A percentile compares a stretch with the other conserved stretches of the same genome.
phyloP scores from a whole-genome alignment of 2,888 invertebrate genomes.

The Bellardia pandia region DNA sequence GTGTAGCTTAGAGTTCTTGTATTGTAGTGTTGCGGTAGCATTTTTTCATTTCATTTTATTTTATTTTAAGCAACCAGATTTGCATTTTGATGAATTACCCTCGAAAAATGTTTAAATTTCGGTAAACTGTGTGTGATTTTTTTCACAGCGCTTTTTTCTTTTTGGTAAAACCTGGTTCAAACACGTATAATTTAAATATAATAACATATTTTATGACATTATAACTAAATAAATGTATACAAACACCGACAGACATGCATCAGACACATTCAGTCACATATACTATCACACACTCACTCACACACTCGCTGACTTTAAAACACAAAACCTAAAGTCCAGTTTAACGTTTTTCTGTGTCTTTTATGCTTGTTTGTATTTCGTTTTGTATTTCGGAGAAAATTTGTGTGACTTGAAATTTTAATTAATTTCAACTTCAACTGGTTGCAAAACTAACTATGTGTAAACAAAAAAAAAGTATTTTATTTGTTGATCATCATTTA shows the following conservation, averaged over 20 bases:
- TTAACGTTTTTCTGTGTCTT: slow-evolving; percentile 16
- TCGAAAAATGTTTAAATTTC: slow-evolving; percentile 62
- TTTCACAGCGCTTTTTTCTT: slow-evolving; percentile 59
- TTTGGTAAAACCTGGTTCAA: slow-evolving; percentile 48
- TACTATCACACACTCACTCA: background rate
- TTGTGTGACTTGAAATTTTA: slow-evolving; percentile 82
- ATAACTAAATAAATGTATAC: slow-evolving; percentile 28
- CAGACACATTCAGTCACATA: background rate
- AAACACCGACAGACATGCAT: slow-evolving; percentile 21
- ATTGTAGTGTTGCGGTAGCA: slow-evolving; percentile 28
- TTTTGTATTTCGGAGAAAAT: slow-evolving; percentile 66
- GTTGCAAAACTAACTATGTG: slow-evolving; percentile 1
- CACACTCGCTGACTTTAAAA: background rate
- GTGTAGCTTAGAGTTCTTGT: background rate
- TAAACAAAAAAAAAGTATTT: background rate
- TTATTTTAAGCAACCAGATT: slow-evolving; percentile 77
- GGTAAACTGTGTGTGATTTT: slow-evolving; percentile 62
- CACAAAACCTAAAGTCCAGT: slow-evolving; percentile 58
- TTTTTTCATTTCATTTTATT: slow-evolving; percentile 53
- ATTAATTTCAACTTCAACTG: slow-evolving; percentile 73
- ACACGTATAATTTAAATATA: slow-evolving; percentile 64
- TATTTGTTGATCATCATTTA: slow-evolving; percentile 35
- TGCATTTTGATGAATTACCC: slow-evolving; percentile 82
- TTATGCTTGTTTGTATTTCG: slow-evolving; percentile 4
- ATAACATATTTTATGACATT: slow-evolving; percentile 61